Evolutionary conservation across 1,140 invertebrate genomes (phyloP), one percentile per base, ranked within the genome.

Genomic region (Pteromalus puparum): DNA sequence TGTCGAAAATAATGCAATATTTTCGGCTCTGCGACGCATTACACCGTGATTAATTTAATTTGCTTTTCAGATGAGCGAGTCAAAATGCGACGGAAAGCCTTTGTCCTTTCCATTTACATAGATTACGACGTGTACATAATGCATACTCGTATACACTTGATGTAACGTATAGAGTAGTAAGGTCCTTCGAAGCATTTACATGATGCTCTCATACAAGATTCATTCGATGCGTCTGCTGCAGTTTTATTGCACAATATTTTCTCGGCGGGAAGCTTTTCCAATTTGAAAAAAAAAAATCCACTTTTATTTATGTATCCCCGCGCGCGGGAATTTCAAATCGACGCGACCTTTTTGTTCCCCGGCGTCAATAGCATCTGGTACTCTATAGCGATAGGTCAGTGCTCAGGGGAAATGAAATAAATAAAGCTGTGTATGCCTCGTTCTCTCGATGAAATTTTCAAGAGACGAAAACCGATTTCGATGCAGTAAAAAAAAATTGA

Each of bases 381-480:
- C 68, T 61, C 18, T 26, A 70, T n/a, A 30, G 61, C 74, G n/a
- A 76, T 76, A 48, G 74, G 74, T 76, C 74, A 76, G 38, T 48
- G n/a, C 74, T 46, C 74, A 48, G 30, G 74, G 74, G 74, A 48
- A 76, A 76, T 76, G 42, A 76, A 76, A 76, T 76, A 48, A 76
- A 76, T 76, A 48, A 46, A 48, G 10, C 30, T 26, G 72, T 34
- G 2, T 30, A 42, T 34, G 6, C 30, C 72, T 38, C 1, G 15
- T n/a, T n/a, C 30, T 18, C 18, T 42, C 28, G 18, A 38, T 38
- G 18, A 38, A 73, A 73, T n/a, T 73, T 73, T 73, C 18, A 38
- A n/a, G 13, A 73, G 26, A 42, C 28, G 18, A 73, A 73, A 73
- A 34, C 70, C 28, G 26, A 73, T 73, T 73, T 21, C 38, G 53